Percentiles rank a stretch among this genome's conserved stretches.
Evolutionary conservation across 2,113 vertebrate species (phyloP).

Genomic region (Emberiza fucata): DNA sequence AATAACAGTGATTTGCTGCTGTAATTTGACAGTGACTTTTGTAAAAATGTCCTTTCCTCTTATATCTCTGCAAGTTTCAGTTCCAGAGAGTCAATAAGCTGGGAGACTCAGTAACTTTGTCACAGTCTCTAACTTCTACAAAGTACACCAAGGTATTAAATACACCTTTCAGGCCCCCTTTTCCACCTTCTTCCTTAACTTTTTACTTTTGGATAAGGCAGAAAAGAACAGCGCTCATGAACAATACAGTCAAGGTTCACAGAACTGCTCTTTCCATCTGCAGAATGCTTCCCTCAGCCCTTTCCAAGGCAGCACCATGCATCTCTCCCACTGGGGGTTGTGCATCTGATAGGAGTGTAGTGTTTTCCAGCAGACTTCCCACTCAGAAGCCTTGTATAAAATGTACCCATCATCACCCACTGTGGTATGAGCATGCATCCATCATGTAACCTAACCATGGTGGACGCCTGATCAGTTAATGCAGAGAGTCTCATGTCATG

Average conservation of each 20-base stretch:
- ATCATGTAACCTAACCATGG: not conserved
- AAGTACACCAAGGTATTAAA: not conserved
- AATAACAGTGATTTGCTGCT: constrained; percentile 35
- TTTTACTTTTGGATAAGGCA: not conserved
- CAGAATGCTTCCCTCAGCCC: fast-evolving
- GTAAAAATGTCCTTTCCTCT: not conserved
- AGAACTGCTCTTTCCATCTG: not conserved
- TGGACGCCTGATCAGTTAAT: not conserved
- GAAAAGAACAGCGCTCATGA: not conserved
- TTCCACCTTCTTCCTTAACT: not conserved
- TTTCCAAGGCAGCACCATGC: not conserved
- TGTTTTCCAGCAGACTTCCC: not conserved
- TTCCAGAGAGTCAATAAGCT: not conserved
- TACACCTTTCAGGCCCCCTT: not conserved
- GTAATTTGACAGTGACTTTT: constrained; percentile 7
- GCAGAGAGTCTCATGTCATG: not conserved
- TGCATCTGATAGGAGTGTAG: not conserved
- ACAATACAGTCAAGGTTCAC: not conserved
- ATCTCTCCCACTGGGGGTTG: not conserved
- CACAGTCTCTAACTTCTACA: not conserved
- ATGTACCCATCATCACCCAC: not conserved
- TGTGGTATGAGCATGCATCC: not conserved
- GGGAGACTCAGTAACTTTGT: not conserved
- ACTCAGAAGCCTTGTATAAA: not conserved
- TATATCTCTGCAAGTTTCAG: not conserved